phyloP scores from a whole-genome alignment of 1,140 invertebrate species.

The Anthonomus grandis region DNA sequence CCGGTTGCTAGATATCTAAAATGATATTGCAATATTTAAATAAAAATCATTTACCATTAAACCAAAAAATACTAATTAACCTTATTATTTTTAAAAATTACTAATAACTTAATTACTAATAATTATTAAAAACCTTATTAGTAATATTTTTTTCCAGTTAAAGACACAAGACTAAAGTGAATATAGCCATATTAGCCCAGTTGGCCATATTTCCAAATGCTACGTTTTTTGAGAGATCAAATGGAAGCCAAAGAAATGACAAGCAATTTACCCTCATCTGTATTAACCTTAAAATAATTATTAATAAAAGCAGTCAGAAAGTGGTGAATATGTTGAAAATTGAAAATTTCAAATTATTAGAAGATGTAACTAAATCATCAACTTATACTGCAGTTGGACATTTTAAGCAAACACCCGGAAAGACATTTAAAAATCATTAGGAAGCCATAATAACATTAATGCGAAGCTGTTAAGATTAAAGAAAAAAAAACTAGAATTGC shows the following conservation, averaged over 20 bases:
- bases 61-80: too few relatives aligned
- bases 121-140: too few relatives aligned
- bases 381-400: neutral
- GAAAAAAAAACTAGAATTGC: neutral
- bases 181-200: neutral
- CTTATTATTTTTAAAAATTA: too few relatives aligned
- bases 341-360: neutral
- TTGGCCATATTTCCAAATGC: neutral
- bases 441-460: neutral
- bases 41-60: too few relatives aligned
- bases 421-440: neutral
- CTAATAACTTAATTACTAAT: too few relatives aligned
- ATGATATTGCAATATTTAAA: too few relatives aligned
- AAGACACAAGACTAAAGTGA: too few relatives aligned
- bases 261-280: neutral
- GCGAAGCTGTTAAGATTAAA: neutral
- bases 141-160: too few relatives aligned
- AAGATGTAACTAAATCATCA: neutral
- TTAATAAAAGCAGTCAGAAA: neutral
- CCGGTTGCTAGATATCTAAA: slow-evolving; percentile 13
- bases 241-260: neutral
- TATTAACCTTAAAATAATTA: too few relatives aligned
- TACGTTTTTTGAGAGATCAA: neutral
- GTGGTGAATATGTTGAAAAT: neutral
- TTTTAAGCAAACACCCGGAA: neutral